Evolutionary conservation across 1,140 invertebrate species (phyloP).

Genomic region (Apis mellifera): DNA sequence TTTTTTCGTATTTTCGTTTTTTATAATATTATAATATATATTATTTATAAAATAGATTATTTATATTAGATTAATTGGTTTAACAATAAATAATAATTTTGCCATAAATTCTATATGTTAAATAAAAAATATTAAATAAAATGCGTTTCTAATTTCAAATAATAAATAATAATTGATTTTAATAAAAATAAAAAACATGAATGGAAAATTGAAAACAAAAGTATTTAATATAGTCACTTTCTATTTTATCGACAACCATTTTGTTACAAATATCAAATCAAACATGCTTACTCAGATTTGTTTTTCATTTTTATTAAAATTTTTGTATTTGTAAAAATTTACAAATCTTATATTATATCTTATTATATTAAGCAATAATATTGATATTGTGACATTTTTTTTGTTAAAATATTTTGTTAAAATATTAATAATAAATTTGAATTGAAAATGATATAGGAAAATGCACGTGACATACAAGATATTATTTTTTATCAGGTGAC

Average conservation of each 20-base stretch:
- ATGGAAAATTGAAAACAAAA: neutral
- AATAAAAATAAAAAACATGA: neutral
- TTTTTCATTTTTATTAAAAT: too few species aligned
- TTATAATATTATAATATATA: neutral
- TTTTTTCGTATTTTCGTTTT: neutral
- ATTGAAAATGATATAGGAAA: neutral
- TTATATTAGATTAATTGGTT: neutral
- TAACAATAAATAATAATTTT: neutral
- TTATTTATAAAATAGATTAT: too few species aligned
- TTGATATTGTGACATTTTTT: too few species aligned
- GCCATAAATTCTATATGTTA: neutral
- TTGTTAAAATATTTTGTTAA: neutral
- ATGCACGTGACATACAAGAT: slow-evolving; percentile 4
- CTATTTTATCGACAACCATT: neutral
- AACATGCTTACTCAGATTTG: neutral
- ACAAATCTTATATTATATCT: too few species aligned
- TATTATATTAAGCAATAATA: too few species aligned
- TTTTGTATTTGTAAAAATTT: too few species aligned
- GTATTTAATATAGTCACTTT: neutral
- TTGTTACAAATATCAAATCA: too few species aligned
- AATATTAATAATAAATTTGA: neutral
- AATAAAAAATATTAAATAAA: neutral
- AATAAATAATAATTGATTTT: too few species aligned
- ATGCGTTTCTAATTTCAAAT: neutral
- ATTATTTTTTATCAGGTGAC: neutral